Evolutionary conservation across 2,797 vertebrate genomes (phyloP).

Genomic region (Phataginus tetradactyla): DNA sequence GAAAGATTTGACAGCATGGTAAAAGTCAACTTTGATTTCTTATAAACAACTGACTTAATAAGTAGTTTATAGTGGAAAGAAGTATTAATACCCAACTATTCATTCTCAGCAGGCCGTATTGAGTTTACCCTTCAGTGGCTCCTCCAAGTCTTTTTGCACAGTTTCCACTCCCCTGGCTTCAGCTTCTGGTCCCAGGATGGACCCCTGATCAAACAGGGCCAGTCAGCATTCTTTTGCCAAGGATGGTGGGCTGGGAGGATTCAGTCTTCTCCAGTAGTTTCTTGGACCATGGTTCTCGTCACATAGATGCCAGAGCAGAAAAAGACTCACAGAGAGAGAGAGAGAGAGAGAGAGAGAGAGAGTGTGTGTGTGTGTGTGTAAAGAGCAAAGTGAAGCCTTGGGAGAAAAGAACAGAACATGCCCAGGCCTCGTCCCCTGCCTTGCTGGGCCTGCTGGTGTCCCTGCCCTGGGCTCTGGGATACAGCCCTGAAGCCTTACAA

Average conservation of each 20-base stretch:
- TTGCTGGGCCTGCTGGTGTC: not conserved
- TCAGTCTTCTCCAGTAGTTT: not conserved
- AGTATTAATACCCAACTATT: not conserved
- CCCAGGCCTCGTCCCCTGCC: not conserved
- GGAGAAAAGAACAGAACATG: not conserved
- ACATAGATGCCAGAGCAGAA: not conserved
- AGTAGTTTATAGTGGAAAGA: conserved; percentile 39
- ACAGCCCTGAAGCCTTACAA: not conserved
- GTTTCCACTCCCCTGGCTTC: not conserved
- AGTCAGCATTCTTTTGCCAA: not conserved
- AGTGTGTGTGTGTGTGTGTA: no score
- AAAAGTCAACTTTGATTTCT: not conserved
- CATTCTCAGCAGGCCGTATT: not conserved
- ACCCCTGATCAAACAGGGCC: accelerated
- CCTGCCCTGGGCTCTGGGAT: not conserved
- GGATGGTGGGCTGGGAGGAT: not conserved
- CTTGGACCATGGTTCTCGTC: not conserved
- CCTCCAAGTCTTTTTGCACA: not conserved
- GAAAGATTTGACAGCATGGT: not conserved
- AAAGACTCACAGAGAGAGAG: not conserved
- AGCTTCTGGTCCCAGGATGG: not conserved
- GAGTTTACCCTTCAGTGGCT: not conserved
- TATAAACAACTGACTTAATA: conserved; percentile 12
- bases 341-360: not conserved
- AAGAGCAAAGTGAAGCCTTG: not conserved